Evolutionary conservation across 2,113 vertebrate genomes (phyloP).

Genomic region (Myrmophylax atrothorax): DNA sequence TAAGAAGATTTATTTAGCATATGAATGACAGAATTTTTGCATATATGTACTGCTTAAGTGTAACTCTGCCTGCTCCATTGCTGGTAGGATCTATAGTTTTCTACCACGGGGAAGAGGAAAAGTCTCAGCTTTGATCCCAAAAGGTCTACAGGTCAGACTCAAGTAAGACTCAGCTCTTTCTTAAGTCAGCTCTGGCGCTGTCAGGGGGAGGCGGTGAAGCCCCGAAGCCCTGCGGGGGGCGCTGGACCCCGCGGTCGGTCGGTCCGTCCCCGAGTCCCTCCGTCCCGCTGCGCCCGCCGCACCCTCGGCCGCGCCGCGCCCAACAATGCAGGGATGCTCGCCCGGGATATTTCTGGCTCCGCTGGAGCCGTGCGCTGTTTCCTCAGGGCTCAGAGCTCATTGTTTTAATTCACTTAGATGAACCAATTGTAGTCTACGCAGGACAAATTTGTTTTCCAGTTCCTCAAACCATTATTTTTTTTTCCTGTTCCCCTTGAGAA

Average conservation of each 20-base stretch:
- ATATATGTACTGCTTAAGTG: neutral
- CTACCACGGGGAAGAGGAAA: neutral
- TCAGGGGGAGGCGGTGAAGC: neutral
- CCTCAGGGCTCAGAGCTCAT: slow-evolving; percentile 45
- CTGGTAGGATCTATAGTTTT: neutral
- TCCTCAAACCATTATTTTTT: slow-evolving; percentile 56
- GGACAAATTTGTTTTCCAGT: slow-evolving; percentile 30
- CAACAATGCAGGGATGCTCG: slow-evolving; percentile 1
- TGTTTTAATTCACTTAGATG: slow-evolving; percentile 12
- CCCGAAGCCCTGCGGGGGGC: neutral
- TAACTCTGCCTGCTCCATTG: neutral
- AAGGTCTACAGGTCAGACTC: neutral
- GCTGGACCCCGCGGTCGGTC: neutral
- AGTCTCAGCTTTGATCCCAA: neutral
- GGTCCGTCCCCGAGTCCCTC: no score
- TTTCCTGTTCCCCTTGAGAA: slow-evolving; percentile 65
- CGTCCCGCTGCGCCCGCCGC: neutral
- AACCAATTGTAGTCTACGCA: slow-evolving; percentile 38
- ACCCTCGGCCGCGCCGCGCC: fast-evolving
- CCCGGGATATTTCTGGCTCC: neutral
- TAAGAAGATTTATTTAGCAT: neutral
- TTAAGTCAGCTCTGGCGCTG: neutral
- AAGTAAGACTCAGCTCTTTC: neutral
- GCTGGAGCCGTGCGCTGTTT: slow-evolving; percentile 50
- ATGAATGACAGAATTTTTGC: neutral